Base-by-base conservation (phyloP, 2,113 vertebrate genomes). In the Tyrannus savana region DNA sequence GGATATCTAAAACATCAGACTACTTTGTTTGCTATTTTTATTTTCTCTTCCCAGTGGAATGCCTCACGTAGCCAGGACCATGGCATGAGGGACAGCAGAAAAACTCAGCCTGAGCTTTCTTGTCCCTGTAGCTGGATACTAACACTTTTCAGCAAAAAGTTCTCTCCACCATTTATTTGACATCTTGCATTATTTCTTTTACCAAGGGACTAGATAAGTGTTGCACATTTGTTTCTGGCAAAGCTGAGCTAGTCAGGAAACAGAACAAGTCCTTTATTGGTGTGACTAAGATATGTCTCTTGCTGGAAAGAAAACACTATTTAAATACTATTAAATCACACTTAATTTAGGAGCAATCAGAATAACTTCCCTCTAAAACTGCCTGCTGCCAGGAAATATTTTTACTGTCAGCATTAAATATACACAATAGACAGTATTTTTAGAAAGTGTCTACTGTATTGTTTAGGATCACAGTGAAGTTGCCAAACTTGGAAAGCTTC, bases 261-360 rank as follows among this genome's bases (percentile, higher is more conserved):
- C 27, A 82, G 60, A 87, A 64, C 31, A 56, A 72, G n/a, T 42
- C 30, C 59, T 71, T 85, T 55, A n/a, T 35, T 74, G 62, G 58
- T 69, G 37, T 68, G 73, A 59, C 35, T 74, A 66, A 91, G 15
- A 19, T 89, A 7, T 59, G 62, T 73, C 33, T 75, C 42, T 86
- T 76, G 37, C 75, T 94, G 52, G 71, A 83, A 62, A 92, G 47
- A 68, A 69, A 73, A 30, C 8, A 14, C 22, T 46, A 46, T 68
- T 55, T 93, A 42, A 84, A 91, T 79, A 75, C 49, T 84, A 46
- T 56, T 95, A 91, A 95, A 85, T 69, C 37, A 56, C 23, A 71
- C 14, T 87, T 41, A 35, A 62, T 84, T 91, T 93, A 69, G 67
- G 58, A 90, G 47, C 81, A 72, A 71, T 55, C 58, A 66, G 46